Evolutionary conservation across 2,888 invertebrate species (phyloP), one percentile per base, ranked within the genome.

Genomic region (Sphaeridia pumilis): DNA sequence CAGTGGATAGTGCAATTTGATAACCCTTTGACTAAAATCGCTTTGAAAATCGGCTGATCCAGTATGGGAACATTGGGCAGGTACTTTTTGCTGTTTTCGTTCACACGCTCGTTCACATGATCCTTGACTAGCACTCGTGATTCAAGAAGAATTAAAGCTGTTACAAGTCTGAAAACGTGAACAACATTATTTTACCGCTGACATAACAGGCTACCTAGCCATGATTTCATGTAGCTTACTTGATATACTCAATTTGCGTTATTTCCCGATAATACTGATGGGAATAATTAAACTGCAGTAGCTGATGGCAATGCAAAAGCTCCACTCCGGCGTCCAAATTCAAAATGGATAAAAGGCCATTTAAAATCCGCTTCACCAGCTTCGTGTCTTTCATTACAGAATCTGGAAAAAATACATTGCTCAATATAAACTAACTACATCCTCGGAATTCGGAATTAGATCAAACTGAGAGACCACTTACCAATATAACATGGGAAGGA

Each of bases 381-480:
- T 52, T 52, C 14, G 52, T 52, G 24, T 46, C 38, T 28, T 52
- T 52, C 52, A 52, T 52, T 27, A 52, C 52, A 27, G 52, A 46
- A 38, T 52, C 52, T 52, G 38, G 31, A 45, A 45, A 12, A 22
- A 10, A 42, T 20, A 3, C 12, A 12, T 20, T 25, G 5, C 7
- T 31, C 31, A 31, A 31, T 31, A 10, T 10, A 31, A 14, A 7
- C 31, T 31, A 31, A 14, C 14, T 10, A 31, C 31, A 31, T 31
- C 31, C 14, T 31, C 31, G 10, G 31, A 31, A 31, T 31, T 10
- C 14, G 7, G 14, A 31, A 31, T 31, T 31, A 7, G 7, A 31
- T 10, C 7, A 10, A 31, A 10, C 31, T 10, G 31, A 10, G 7
- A 31, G 31, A 7, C 14, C 14, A 41, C 25, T 17, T 36, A 52